Percentiles rank a stretch among this genome's conserved stretches.
These are phyloP conservation scores for Drosophila willistoni DNA, from an alignment of 1,140 invertebrate genomes.

Conservation along the genomic window DNA sequence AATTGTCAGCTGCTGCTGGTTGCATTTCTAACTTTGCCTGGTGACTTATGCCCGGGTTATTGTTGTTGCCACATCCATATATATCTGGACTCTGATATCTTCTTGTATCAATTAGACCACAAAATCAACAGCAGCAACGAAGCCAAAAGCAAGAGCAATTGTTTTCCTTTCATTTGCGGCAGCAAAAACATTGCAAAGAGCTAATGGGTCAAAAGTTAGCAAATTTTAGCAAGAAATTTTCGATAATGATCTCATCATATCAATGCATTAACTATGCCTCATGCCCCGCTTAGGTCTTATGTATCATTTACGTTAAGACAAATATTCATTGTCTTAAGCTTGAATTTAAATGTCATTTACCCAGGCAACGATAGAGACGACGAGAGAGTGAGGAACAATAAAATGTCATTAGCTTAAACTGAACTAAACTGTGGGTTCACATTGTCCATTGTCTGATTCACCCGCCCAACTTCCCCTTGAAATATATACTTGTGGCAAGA, in stretches of 20 bases:
- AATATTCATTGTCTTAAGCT: constrained; percentile 55
- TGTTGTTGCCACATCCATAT: constrained; percentile 23
- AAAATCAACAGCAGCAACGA: constrained; percentile 49
- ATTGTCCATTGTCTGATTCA: too few relatives aligned
- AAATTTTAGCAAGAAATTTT: constrained; percentile 60
- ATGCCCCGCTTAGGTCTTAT: constrained; percentile 49
- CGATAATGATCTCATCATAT: constrained; percentile 70
- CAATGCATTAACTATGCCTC: constrained; percentile 60
- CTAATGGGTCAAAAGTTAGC: constrained; percentile 74
- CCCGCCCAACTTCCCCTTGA: neutral
- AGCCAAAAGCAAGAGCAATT: constrained; percentile 56
- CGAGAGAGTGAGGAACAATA: constrained; percentile 30
- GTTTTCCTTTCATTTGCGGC: constrained; percentile 50
- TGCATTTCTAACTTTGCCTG: constrained; percentile 66
- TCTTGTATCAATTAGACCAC: constrained; percentile 76
- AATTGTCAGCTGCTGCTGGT: constrained; percentile 71
- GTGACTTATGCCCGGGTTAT: constrained; percentile 41
- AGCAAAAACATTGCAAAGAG: constrained; percentile 65
- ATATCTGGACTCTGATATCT: constrained; percentile 20
- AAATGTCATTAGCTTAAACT: constrained; percentile 61
- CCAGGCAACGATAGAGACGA: constrained; percentile 16
- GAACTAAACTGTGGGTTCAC: constrained; percentile 48
- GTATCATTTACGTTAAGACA: constrained; percentile 57
- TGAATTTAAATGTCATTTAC: constrained; percentile 48
- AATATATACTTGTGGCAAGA: constrained; percentile 33